Evolutionary conservation across 2,797 vertebrate genomes (phyloP), one percentile per base, ranked within the genome.

Genomic region (Rhinella marina): DNA sequence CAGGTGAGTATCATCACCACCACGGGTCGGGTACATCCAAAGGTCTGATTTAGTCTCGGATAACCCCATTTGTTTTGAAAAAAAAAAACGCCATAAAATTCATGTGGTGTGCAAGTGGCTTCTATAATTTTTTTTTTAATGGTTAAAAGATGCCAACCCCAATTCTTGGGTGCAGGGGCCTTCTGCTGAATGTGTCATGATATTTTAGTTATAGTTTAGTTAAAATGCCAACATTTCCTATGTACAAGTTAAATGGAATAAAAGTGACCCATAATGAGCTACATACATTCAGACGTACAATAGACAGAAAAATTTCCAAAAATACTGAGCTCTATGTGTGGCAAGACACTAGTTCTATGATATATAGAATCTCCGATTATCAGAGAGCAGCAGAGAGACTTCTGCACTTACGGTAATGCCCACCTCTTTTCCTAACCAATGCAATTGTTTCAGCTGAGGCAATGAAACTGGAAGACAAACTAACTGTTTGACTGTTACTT

Each of bases 401-500:
- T 23, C 9, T n/a, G 73, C 8, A 52, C 23, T 41, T 41, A 41
- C 41, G 5, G 7, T 23, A 76, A 76, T 76, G n/a, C 7, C n/a
- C 50, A 27, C 50, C 25, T 25, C 48, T 73, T 56, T 32, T n/a
- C 52, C 52, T 73, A 17, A 73, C 50, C 68, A 73, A 32, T 29
- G 48, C 62, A 29, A 72, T 57, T 73, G 54, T 76, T 85, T 59
- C 21, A 84, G 54, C 11, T 7, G 3, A 62, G 56, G 27, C 61
- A 25, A 50, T 64, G 32, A 64, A 48, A 25, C 41, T 85, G 73
- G 64, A 77, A 76, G 83, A 77, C 41, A 50, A 78, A 48, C 73
- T 84, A 66, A 61, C 57, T 57, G 27, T 77, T 78, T 76, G 62
- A 81, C 84, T 89, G 70, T 82, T 77, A 86, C 72, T 82, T 79